These are phyloP conservation scores for Callorhinus ursinus DNA, from an alignment of 2,113 vertebrate genomes.

Conservation along the genomic window DNA sequence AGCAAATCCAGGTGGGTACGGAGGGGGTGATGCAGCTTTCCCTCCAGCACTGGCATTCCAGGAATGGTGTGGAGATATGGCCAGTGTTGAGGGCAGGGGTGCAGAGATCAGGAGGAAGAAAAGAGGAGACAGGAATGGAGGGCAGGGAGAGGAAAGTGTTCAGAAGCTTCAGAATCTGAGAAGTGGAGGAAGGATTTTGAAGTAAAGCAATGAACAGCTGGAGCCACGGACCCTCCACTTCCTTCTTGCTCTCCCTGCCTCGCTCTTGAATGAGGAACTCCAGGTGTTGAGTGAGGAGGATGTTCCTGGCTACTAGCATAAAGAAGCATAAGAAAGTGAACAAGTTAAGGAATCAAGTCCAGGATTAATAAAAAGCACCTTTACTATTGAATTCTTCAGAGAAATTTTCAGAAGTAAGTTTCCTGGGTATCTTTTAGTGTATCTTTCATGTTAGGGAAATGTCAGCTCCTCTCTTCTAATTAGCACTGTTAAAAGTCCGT, in stretches of 20 bases:
- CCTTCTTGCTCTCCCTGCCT: not conserved
- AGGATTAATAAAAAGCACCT: constrained; percentile 62
- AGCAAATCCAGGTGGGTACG: not conserved
- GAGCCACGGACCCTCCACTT: not conserved
- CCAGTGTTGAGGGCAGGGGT: not conserved
- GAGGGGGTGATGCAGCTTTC: not conserved
- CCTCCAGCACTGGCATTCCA: not conserved
- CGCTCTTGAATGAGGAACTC: not conserved
- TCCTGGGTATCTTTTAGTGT: constrained; percentile 64
- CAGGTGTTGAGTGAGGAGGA: not conserved
- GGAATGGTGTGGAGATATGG: not conserved
- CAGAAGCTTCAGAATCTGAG: not conserved
- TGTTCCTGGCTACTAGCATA: not conserved
- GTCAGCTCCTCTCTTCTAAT: constrained; percentile 59
- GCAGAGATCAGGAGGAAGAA: not conserved
- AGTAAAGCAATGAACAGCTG: not conserved
- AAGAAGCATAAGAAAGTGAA: constrained; percentile 15
- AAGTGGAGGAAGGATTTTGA: not conserved
- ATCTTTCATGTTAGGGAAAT: constrained; percentile 63
- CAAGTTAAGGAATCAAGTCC: not conserved
- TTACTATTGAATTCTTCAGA: constrained; percentile 43
- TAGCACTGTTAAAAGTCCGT: constrained; percentile 53
- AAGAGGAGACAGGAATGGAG: not conserved
- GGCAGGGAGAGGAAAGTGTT: not conserved
- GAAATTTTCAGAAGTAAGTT: constrained; percentile 69